Conservation (phyloP, 2,797 vertebrate species). For the Rhinophrynus dorsalis region DNA sequence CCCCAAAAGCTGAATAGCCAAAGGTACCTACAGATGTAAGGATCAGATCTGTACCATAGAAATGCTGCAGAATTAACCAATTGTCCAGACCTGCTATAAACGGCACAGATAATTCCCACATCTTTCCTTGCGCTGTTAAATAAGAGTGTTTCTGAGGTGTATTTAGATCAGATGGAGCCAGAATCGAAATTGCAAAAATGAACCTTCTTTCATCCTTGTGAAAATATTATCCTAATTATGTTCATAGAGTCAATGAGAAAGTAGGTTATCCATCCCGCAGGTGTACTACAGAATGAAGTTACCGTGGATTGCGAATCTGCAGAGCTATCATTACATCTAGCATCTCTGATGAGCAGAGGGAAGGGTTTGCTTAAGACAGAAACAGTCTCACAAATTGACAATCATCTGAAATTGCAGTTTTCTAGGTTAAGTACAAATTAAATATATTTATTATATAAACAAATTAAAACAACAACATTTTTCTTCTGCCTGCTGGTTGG, state of each 20-base stretch:
- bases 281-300: conserved; percentile 10
- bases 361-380: not conserved
- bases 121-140: conserved; percentile 9
- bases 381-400: not conserved
- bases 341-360: not conserved
- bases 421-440: too few species aligned
- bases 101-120: not conserved
- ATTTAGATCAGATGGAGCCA: not conserved
- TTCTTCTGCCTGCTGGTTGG: too few species aligned
- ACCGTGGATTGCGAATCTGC: not conserved
- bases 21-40: too few species aligned
- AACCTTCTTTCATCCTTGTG: conserved; percentile 22
- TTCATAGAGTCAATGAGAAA: conserved; percentile 30
- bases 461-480: too few species aligned
- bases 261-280: conserved; percentile 45
- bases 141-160: conserved; percentile 15
- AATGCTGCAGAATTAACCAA: too few species aligned
- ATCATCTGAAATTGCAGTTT: not conserved
- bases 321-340: conserved; percentile 24
- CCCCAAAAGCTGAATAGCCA: too few species aligned
- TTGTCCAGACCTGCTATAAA: not conserved
- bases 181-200: not conserved
- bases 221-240: conserved; percentile 44
- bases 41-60: too few species aligned
- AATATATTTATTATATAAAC: too few species aligned